These are phyloP conservation scores for Listronotus oregonensis DNA, from an alignment of 1,140 invertebrate species.

Conservation along the genomic window DNA sequence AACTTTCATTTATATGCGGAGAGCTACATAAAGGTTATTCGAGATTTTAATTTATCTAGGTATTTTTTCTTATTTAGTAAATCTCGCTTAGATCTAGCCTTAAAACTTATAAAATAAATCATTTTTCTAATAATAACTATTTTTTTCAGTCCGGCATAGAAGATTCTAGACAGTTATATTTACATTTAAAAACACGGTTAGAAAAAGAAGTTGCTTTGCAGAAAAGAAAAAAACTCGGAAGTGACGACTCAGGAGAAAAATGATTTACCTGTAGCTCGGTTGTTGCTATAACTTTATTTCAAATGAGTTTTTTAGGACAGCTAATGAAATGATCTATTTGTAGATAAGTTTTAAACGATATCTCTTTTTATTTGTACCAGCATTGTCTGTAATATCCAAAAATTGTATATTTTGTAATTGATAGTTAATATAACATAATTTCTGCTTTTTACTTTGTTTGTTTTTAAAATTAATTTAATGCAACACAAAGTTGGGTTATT, in stretches of 20 bases:
- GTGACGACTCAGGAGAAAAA: slow-evolving; percentile 4
- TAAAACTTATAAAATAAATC: no score
- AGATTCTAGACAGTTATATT: slow-evolving; percentile 76
- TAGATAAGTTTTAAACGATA: neutral
- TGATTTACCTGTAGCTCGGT: neutral
- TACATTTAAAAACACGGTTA: slow-evolving; percentile 70
- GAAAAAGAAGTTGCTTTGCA: slow-evolving; percentile 56
- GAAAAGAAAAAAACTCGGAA: slow-evolving; percentile 42
- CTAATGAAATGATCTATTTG: neutral
- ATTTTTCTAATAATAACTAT: neutral
- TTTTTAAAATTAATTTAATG: no score
- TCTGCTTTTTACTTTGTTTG: neutral
- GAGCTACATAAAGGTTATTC: no score
- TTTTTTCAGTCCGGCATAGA: slow-evolving; percentile 64
- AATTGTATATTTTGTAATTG: slow-evolving; percentile 13
- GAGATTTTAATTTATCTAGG: no score
- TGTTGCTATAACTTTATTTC: neutral
- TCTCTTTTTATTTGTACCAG: neutral
- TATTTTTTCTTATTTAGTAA: no score
- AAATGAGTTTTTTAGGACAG: neutral
- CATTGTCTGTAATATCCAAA: slow-evolving; percentile 5
- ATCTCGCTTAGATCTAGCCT: no score
- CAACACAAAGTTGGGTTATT: no score
- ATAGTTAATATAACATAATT: slow-evolving; percentile 3
- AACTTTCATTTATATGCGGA: no score